Evolutionary conservation across 2,888 invertebrate genomes (phyloP), one percentile per base, ranked within the genome.

Genomic region (Thelaira solivaga): DNA sequence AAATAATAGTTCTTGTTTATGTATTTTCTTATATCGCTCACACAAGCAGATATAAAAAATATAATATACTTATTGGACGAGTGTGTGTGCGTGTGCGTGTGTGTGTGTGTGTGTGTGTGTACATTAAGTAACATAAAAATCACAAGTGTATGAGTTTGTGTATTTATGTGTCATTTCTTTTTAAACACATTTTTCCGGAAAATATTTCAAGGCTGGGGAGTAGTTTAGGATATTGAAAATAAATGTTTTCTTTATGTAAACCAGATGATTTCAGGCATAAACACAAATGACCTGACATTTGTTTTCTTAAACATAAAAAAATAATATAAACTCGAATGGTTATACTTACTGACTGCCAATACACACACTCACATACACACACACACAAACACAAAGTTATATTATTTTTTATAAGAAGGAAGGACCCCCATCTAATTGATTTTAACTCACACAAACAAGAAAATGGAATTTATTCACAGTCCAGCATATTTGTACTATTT

Each of bases 171-270:
- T 55, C 1, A n/a, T 13, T 49, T 20, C 47, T 45, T n/a, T 41
- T 31, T 22, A 41, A 39, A 49, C 36, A 67, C 31, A 45, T 36
- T 36, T 69, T 62, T 64, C 20, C n/a, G 22, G 29, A 62, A 55
- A 72, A 55, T 64, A 62, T 62, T n/a, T n/a, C 45, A 55, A 55
- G 55, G 55, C 47, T 62, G 55, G 62, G 47, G 8, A 64, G 59
- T 71, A 71, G 69, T 71, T 69, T 36, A 29, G 69, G 64, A 76
- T 76, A 76, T 76, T 76, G 76, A 76, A 76, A 76, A 71, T 71
- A 76, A 76, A 76, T 76, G 76, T 76, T 71, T 76, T 71, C 76
- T 76, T 76, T 76, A 71, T 76, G 76, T 71, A 76, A 76, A 71
- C 76, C 65, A 76, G 71, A 76, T 76, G 71, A 71, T 76, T 71